Percentiles rank a stretch among this genome's conserved stretches.
phyloP scores from a whole-genome alignment of 1,140 invertebrate genomes.

The Zaprionus ghesquierei region DNA sequence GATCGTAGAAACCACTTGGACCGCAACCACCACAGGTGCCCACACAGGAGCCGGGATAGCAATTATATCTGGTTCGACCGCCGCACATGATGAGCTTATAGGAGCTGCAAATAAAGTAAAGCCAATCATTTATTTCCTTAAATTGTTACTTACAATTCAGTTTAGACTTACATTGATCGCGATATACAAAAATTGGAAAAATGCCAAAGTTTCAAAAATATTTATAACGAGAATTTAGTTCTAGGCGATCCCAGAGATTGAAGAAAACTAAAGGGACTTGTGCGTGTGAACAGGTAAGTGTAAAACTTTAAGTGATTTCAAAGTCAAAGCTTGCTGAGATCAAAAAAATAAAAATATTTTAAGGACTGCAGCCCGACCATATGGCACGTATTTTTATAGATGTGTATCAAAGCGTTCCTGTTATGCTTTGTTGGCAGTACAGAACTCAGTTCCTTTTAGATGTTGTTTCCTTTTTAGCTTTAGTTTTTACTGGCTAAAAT shows the following conservation, averaged over 20 bases:
- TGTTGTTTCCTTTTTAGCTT: no score
- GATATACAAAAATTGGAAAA: constrained; percentile 39
- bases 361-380: no score
- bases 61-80: constrained; percentile 25
- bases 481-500: no score
- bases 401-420: no score
- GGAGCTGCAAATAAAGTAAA: background rate
- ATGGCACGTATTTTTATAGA: no score
- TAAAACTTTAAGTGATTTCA: background rate
- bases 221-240: constrained; percentile 13
- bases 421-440: no score
- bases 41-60: constrained; percentile 35
- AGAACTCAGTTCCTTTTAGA: no score
- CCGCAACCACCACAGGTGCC: constrained; percentile 43
- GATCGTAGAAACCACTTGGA: constrained; percentile 54
- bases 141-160: background rate
- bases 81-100: constrained; percentile 32
- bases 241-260: constrained; percentile 11
- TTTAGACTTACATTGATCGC: background rate
- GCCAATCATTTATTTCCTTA: background rate
- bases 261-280: background rate
- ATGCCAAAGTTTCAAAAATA: constrained; percentile 10
- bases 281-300: background rate
- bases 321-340: constrained; percentile 3
- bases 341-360: no score